These are phyloP conservation scores for Bombus superbus DNA, from an alignment of 1,140 invertebrate species.

Conservation along the genomic window DNA sequence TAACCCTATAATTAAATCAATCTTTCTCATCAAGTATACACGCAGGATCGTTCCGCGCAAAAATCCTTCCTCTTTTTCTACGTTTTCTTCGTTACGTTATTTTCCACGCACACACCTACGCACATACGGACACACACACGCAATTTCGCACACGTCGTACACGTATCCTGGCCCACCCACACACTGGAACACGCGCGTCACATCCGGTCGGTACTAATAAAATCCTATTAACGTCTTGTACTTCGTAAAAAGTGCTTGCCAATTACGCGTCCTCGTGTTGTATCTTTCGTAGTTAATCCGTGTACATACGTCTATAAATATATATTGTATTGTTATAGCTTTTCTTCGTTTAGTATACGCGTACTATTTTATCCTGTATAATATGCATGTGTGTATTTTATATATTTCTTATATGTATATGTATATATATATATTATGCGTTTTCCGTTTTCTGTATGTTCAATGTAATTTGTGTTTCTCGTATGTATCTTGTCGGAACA, in stretches of 20 bases:
- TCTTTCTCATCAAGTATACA: neutral
- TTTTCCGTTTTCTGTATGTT: neutral
- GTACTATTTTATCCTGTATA: constrained; percentile 32
- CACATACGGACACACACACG: neutral
- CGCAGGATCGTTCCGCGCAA: neutral
- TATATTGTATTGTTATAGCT: constrained; percentile 18
- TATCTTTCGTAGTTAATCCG: constrained; percentile 13
- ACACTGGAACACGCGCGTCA: constrained; percentile 17
- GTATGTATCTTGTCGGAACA: constrained; percentile 37
- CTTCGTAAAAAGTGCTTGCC: constrained; percentile 59
- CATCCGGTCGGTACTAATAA: constrained; percentile 42
- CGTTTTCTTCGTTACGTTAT: neutral
- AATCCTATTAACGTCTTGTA: constrained; percentile 54
- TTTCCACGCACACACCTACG: neutral
- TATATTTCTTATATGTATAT: neutral
- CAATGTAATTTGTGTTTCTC: neutral
- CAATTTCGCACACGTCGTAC: no score
- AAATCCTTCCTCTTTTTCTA: neutral
- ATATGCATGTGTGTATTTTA: neutral
- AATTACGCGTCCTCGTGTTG: constrained; percentile 20
- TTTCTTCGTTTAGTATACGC: constrained; percentile 17
- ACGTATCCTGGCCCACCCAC: neutral
- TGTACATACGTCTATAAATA: constrained; percentile 38
- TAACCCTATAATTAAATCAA: constrained; percentile 30
- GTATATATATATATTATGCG: neutral